Evolutionary conservation across 2,113 vertebrate genomes (phyloP).

Genomic region (Mormyrus lacerda): DNA sequence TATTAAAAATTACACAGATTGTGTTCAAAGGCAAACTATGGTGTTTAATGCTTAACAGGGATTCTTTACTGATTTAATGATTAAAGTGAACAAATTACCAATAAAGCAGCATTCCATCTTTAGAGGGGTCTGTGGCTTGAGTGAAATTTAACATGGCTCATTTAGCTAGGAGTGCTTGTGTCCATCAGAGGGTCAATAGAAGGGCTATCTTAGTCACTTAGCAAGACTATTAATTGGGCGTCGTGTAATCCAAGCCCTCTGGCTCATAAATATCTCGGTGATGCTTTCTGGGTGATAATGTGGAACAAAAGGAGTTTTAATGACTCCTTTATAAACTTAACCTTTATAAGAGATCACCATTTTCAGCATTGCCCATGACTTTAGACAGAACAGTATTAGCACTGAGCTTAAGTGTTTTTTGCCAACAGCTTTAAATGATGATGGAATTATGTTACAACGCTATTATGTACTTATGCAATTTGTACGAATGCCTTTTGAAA

Average conservation of each 20-base stretch:
- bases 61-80: slow-evolving; percentile 10
- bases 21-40: background rate
- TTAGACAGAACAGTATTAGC: background rate
- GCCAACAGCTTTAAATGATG: background rate
- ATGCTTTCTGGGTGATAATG: slow-evolving; percentile 14
- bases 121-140: background rate
- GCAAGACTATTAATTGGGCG: slow-evolving; percentile 27
- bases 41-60: background rate
- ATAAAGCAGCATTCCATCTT: background rate
- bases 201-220: slow-evolving; percentile 11
- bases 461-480: background rate
- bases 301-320: slow-evolving; percentile 10
- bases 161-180: slow-evolving; percentile 16
- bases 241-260: slow-evolving; percentile 14
- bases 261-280: slow-evolving; percentile 9
- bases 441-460: background rate
- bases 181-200: slow-evolving; percentile 15
- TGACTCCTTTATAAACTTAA: slow-evolving; percentile 17
- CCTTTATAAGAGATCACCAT: background rate
- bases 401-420: background rate
- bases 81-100: slow-evolving; percentile 15
- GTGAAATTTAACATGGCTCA: slow-evolving; percentile 16
- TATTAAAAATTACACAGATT: background rate
- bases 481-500: background rate
- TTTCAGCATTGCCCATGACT: background rate